Percentiles rank a stretch among this genome's conserved stretches.
Evolutionary conservation across 2,888 invertebrate genomes (phyloP).

Genomic region (Andrena camellia): DNA sequence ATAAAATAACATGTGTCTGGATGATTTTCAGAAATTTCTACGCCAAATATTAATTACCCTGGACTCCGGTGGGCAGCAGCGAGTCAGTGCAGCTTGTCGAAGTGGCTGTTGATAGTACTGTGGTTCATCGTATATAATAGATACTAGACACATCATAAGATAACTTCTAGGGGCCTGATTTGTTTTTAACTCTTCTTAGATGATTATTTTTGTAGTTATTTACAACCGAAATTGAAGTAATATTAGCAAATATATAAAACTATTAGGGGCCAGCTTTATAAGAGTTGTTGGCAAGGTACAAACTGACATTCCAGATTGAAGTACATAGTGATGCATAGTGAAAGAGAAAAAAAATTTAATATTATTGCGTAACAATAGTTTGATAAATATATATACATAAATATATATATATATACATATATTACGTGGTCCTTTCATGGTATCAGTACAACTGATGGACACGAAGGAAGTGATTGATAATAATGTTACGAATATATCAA

Average conservation of each 20-base stretch:
- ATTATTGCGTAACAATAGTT: slow-evolving; percentile 51
- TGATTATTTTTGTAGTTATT: slow-evolving; percentile 75
- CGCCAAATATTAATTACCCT: slow-evolving; percentile 91
- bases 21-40: slow-evolving; percentile 87
- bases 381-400: slow-evolving; percentile 27
- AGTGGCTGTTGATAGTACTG: slow-evolving; percentile 76
- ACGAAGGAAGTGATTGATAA: slow-evolving; percentile 59
- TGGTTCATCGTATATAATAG: slow-evolving; percentile 70
- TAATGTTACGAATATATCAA: slow-evolving; percentile 51
- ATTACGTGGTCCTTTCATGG: slow-evolving; percentile 48
- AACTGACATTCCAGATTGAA: slow-evolving; percentile 68
- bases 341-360: slow-evolving; percentile 34
- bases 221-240: slow-evolving; percentile 57
- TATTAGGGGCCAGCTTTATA: slow-evolving; percentile 65
- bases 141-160: slow-evolving; percentile 53
- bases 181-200: slow-evolving; percentile 62
- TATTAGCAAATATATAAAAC: slow-evolving; percentile 42
- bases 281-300: slow-evolving; percentile 68
- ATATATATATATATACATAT: slow-evolving; percentile 26
- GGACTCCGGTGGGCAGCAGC: slow-evolving; percentile 87
- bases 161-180: slow-evolving; percentile 54
- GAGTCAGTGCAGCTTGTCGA: slow-evolving; percentile 74
- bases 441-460: slow-evolving; percentile 62
- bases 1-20: background rate
- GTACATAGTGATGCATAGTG: slow-evolving; percentile 36